Conservation (phyloP, 2,113 vertebrate species). For the Anolis carolinensis region DNA sequence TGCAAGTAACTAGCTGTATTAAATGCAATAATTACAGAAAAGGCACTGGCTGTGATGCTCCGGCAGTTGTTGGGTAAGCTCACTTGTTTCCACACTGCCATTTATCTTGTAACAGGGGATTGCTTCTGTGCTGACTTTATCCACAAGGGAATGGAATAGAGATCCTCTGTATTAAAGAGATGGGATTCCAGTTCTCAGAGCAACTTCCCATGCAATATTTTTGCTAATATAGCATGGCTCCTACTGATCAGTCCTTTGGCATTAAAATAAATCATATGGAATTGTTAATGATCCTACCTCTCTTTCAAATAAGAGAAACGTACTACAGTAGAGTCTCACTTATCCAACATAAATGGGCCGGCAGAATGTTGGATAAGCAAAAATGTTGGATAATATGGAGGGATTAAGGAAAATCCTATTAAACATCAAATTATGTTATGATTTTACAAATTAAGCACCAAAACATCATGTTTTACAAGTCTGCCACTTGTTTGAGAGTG, state of each 20-base stretch:
- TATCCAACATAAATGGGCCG: too few species aligned
- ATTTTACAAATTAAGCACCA: too few species aligned
- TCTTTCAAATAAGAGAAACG: background rate
- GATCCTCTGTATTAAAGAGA: background rate
- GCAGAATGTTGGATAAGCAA: too few species aligned
- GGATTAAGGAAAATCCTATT: too few species aligned
- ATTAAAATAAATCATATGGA: background rate
- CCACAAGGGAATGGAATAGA: conserved; percentile 14
- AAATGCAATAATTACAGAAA: conserved; percentile 83
- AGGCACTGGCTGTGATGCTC: conserved; percentile 68
- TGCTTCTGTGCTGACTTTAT: conserved; percentile 35
- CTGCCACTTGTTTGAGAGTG: too few species aligned
- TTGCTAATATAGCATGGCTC: background rate
- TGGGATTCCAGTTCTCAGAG: background rate
- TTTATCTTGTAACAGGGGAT: conserved; percentile 55
- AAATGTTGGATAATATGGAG: too few species aligned
- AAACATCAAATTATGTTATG: too few species aligned
- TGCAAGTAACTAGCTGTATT: conserved; percentile 80
- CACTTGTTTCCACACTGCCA: conserved; percentile 51
- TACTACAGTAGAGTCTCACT: too few species aligned
- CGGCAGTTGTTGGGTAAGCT: conserved; percentile 70
- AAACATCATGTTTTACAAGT: too few species aligned
- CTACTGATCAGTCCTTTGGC: background rate
- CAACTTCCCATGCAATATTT: background rate
- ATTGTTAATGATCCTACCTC: background rate